Percentiles rank a stretch among this genome's conserved stretches.
phyloP scores from a whole-genome alignment of 2,113 vertebrate genomes.

The Anoura caudifer region DNA sequence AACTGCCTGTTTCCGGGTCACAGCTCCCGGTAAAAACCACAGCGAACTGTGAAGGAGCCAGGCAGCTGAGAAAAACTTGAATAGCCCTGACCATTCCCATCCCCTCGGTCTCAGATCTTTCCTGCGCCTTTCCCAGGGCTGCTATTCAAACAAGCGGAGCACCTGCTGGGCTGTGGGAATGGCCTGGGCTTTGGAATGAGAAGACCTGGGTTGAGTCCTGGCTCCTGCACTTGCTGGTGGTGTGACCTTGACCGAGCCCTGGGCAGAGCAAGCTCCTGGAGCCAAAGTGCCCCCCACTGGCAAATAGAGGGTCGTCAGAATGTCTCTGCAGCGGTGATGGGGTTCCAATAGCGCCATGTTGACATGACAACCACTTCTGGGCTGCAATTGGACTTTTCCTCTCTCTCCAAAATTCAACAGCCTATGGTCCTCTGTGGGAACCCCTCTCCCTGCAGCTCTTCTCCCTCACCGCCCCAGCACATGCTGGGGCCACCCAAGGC shows the following conservation, averaged over 20 bases:
- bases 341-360: neutral
- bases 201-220: neutral
- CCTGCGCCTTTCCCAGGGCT: neutral
- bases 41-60: neutral
- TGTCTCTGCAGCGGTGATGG: neutral
- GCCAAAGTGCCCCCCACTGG: neutral
- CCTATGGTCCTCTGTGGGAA: accelerated
- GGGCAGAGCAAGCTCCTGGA: neutral
- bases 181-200: neutral
- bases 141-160: neutral
- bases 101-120: neutral
- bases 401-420: neutral
- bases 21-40: neutral
- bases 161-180: neutral
- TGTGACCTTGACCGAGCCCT: constrained; percentile 9
- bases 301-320: neutral
- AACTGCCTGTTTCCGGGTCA: neutral
- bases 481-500: neutral
- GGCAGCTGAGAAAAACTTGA: neutral
- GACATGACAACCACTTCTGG: neutral
- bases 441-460: neutral
- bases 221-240: neutral
- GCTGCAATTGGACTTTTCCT: neutral
- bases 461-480: neutral
- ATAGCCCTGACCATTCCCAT: neutral